These are phyloP conservation scores for Adelges cooleyi DNA, from an alignment of 1,140 invertebrate species.

Conservation along the genomic window DNA sequence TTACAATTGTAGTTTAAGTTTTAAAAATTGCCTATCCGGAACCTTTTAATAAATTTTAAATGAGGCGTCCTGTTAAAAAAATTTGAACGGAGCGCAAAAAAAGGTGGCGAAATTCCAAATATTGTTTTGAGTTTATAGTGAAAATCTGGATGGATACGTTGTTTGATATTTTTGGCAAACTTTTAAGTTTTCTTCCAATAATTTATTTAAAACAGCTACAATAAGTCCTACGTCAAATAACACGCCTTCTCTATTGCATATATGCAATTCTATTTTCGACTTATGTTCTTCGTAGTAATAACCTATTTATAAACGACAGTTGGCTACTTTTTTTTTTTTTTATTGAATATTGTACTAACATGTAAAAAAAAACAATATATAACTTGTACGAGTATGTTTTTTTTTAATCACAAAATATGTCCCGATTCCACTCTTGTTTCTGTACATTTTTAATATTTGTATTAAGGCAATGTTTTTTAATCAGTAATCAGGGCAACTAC, in stretches of 20 bases:
- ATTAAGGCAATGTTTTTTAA: slow-evolving; percentile 13
- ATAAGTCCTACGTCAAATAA: slow-evolving; percentile 10
- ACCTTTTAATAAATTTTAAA: too few species aligned
- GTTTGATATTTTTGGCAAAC: slow-evolving; percentile 23
- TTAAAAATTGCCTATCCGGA: too few species aligned
- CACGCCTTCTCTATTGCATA: background rate
- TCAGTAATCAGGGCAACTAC: background rate
- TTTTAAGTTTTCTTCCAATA: slow-evolving; percentile 3
- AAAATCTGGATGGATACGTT: background rate
- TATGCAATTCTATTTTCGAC: slow-evolving; percentile 23
- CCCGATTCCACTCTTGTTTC: too few species aligned
- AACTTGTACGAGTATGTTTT: too few species aligned
- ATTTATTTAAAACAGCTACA: slow-evolving; percentile 15
- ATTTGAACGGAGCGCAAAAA: background rate
- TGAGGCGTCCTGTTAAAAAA: too few species aligned
- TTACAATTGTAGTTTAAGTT: too few species aligned
- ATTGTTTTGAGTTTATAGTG: slow-evolving; percentile 11
- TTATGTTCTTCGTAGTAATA: slow-evolving; percentile 2
- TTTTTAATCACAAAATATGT: too few species aligned
- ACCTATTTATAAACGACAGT: slow-evolving; percentile 9
- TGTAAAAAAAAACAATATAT: too few species aligned
- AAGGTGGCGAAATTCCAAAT: slow-evolving; percentile 18
- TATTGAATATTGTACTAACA: too few species aligned
- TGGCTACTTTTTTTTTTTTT: background rate
- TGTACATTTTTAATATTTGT: too few species aligned